Percentiles rank a stretch among this genome's conserved stretches.
phyloP scores from a whole-genome alignment of 1,140 invertebrate genomes.

The Penaeus indicus region DNA sequence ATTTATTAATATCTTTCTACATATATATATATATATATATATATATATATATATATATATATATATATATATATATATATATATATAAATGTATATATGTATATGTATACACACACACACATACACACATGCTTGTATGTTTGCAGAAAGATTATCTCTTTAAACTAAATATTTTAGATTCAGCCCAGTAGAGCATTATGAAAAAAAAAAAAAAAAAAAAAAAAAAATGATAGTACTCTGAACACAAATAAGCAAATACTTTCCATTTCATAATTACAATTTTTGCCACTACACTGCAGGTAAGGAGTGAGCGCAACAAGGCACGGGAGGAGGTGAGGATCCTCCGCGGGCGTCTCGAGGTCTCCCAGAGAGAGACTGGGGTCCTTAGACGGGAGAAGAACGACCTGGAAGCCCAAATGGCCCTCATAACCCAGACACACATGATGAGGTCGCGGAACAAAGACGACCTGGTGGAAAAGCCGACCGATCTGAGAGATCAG shows the following conservation, averaged over 20 bases:
- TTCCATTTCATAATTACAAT: slow-evolving; percentile 61
- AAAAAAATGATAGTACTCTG: no score
- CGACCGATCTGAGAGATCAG: slow-evolving; percentile 36
- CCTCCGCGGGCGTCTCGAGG: slow-evolving; percentile 84
- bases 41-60: no score
- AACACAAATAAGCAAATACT: background rate
- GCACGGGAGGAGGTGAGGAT: slow-evolving; percentile 88
- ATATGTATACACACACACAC: no score
- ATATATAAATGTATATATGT: no score
- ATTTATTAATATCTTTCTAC: no score
- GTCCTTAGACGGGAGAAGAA: slow-evolving; percentile 83
- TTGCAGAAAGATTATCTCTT: background rate
- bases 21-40: no score
- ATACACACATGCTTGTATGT: background rate
- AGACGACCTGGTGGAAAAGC: slow-evolving; percentile 36
- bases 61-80: no score
- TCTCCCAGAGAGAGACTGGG: slow-evolving; percentile 82
- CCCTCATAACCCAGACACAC: slow-evolving; percentile 34
- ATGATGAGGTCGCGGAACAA: slow-evolving; percentile 25
- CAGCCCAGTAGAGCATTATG: no score
- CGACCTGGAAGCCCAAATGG: slow-evolving; percentile 84
- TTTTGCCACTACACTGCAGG: slow-evolving; percentile 70
- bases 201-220: no score
- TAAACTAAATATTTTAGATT: background rate
- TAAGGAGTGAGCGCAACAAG: slow-evolving; percentile 87